These are phyloP conservation scores for Toxotes jaculatrix DNA, from an alignment of 2,113 vertebrate genomes.

Conservation along the genomic window DNA sequence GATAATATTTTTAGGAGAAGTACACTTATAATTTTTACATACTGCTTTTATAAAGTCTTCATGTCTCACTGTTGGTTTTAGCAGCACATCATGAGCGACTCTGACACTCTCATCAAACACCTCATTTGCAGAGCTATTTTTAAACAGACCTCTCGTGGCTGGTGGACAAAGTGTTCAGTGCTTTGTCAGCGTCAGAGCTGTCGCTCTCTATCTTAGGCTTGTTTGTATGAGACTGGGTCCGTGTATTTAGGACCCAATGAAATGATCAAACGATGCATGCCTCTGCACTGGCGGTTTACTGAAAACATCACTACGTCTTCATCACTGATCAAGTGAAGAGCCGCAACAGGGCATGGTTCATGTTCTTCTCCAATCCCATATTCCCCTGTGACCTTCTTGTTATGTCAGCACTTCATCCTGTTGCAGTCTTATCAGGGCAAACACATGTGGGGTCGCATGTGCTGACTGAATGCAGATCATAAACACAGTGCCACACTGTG, in stretches of 20 bases:
- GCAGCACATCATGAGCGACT: neutral
- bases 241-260: neutral
- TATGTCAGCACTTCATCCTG: constrained; percentile 47
- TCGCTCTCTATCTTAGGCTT: neutral
- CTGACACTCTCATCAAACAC: constrained; percentile 17
- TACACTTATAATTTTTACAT: neutral
- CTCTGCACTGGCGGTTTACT: neutral
- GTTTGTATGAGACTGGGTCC: neutral
- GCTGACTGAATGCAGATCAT: constrained; percentile 24
- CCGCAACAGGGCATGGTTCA: neutral
- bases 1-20: neutral
- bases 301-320: neutral
- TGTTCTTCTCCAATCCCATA: neutral
- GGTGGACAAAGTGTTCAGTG: neutral
- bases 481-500: constrained; percentile 1
- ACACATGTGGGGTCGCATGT: constrained; percentile 25
- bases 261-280: neutral
- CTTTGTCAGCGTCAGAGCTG: neutral
- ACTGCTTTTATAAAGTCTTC: neutral
- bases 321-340: constrained; percentile 1
- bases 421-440: constrained; percentile 36
- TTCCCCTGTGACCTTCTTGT: constrained; percentile 19
- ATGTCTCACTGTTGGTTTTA: neutral
- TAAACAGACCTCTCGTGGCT: constrained; percentile 7
- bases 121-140: constrained; percentile 25